Conservation (phyloP, 2,888 invertebrate species). For the Linnaemya tessellans region DNA sequence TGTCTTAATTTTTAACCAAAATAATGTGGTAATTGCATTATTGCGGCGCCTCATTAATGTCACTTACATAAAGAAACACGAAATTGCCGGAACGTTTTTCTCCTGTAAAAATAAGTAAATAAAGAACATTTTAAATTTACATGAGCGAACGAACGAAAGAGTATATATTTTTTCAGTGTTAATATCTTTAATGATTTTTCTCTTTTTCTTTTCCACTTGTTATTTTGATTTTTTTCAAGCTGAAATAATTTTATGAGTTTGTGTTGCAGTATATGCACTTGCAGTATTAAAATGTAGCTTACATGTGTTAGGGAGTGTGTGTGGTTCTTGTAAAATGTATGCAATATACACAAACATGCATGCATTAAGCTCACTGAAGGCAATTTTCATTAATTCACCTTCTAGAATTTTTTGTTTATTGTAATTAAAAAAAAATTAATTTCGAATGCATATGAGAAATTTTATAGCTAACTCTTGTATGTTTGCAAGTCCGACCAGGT, state of each 20-base stretch:
- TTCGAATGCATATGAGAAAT: not conserved
- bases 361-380: not conserved
- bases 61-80: conserved; percentile 57
- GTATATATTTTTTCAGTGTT: conserved; percentile 53
- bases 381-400: not conserved
- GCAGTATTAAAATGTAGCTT: not conserved
- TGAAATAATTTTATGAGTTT: conserved; percentile 20
- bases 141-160: conserved; percentile 34
- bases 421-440: not conserved
- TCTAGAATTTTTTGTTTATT: not conserved
- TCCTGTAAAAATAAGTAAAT: not conserved
- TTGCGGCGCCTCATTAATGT: conserved; percentile 70
- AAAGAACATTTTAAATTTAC: conserved; percentile 7
- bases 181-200: conserved; percentile 55
- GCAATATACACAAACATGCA: conserved; percentile 7
- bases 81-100: conserved; percentile 59
- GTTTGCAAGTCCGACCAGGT: not conserved
- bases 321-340: conserved; percentile 19
- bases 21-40: conserved; percentile 69
- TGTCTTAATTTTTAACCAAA: conserved; percentile 49
- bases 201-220: conserved; percentile 3
- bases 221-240: conserved; percentile 38
- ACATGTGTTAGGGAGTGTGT: not conserved
- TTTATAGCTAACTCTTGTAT: not conserved
- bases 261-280: not conserved